phyloP scores from a whole-genome alignment of 2,797 vertebrate genomes.

The Microctenopoma lineatum region DNA sequence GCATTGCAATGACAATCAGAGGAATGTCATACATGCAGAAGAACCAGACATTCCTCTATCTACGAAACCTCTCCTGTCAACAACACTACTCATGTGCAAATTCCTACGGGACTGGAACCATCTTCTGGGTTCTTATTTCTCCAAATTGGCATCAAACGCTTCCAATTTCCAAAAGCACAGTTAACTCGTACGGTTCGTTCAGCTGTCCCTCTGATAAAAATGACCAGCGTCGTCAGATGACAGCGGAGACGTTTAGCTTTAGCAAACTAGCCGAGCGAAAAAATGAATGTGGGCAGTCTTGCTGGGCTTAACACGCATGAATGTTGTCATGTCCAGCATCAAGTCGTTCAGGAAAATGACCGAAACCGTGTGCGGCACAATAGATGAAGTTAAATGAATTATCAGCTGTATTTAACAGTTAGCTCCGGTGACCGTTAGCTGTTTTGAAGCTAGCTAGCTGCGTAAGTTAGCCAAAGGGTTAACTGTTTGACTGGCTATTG shows the following conservation, averaged over 20 bases:
- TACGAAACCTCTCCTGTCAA: constrained; percentile 48
- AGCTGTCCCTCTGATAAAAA: constrained; percentile 10
- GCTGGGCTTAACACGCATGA: accelerated
- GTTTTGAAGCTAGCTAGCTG: constrained; percentile 56
- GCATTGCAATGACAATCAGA: constrained; percentile 45
- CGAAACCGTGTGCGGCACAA: background rate
- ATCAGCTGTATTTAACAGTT: background rate
- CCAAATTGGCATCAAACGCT: background rate
- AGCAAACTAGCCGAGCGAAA: constrained; percentile 45
- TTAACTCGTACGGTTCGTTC: background rate
- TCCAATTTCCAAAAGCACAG: too few relatives aligned
- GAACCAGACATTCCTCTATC: constrained; percentile 71
- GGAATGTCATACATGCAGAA: constrained; percentile 78
- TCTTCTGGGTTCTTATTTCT: accelerated
- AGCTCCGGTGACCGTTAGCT: constrained; percentile 43
- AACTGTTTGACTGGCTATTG: background rate
- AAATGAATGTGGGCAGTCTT: background rate
- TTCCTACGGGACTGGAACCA: constrained; percentile 19
- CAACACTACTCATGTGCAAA: constrained; percentile 41
- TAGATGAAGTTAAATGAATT: background rate
- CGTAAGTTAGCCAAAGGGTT: constrained; percentile 13
- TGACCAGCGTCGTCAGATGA: constrained; percentile 34
- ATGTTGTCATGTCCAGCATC: background rate
- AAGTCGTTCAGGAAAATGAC: background rate
- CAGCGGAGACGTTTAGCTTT: constrained; percentile 58